Evolutionary conservation across 2,113 vertebrate genomes (phyloP), one percentile per base, ranked within the genome.

Genomic region (Egretta garzetta): DNA sequence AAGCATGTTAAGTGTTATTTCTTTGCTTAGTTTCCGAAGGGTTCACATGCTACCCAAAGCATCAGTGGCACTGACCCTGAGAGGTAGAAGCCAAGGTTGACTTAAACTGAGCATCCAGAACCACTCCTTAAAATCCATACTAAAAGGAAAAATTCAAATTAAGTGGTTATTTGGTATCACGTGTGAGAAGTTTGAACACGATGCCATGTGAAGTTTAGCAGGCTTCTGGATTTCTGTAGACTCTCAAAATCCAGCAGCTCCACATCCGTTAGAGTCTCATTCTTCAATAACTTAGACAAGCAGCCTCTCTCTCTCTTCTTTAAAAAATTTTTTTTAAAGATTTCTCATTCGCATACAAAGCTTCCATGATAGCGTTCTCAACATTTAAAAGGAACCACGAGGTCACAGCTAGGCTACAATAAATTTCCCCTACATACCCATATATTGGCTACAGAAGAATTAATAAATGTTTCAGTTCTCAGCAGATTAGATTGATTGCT

Each of bases 401-500:
- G 76, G 91, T 81, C 87, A 64, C 66, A 94, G 87, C 73, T 52
- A 53, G n/a, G 13, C 41, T 77, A 39, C 56, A 56, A 84, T 22
- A 63, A 43, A 75, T 60, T 72, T 85, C 66, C 88, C 52, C 49
- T 77, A 10, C 30, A 6, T 67, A 93, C 87, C 74, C 66, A 80
- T 28, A 43, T 19, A 68, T 11, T 39, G 43, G 23, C 70, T 90
- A 39, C 19, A 79, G 68, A 77, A 82, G 30, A 63, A 84, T 32
- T 91, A 95, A 72, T 87, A 85, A 84, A 58, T 93, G 91, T 89
- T 85, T 85, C 86, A 84, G 41, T 88, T 91, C 84, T 67, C 70
- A 19, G 84, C 70, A 85, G 81, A 92, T 82, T 41, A 41, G 39
- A 41, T 24, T 72, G 45, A 49, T 3, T 53, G 62, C 16, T 91